Evolutionary conservation across 2,797 vertebrate genomes (phyloP).

Genomic region (Decapterus maruadsi): DNA sequence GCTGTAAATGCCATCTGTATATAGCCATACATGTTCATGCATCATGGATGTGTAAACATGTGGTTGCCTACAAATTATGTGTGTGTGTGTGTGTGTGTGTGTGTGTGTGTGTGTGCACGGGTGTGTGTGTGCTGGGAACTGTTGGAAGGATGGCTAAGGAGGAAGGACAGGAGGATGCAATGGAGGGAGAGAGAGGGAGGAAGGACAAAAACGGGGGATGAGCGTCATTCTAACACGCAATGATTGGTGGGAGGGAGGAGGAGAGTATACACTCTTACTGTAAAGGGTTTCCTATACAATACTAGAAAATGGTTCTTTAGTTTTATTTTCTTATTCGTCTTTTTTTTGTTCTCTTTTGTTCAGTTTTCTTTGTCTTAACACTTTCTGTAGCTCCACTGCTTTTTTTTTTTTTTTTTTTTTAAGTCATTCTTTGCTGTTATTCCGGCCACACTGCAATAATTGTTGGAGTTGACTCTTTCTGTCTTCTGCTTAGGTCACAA

Average conservation of each 20-base stretch:
- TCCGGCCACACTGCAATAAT: too few species aligned
- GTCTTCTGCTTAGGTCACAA: too few species aligned
- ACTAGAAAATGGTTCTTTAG: constrained; percentile 30
- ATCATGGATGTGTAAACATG: constrained; percentile 39
- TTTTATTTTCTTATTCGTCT: neutral
- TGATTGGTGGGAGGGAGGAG: constrained; percentile 70
- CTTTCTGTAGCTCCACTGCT: too few species aligned
- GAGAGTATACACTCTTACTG: constrained; percentile 58
- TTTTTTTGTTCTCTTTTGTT: too few species aligned
- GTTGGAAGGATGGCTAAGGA: constrained; percentile 41
- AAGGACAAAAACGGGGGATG: constrained; percentile 52
- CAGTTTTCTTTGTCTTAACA: too few species aligned
- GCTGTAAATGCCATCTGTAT: constrained; percentile 50
- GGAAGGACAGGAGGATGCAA: constrained; percentile 37
- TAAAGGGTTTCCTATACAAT: constrained; percentile 36
- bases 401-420: too few species aligned
- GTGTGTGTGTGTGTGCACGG: too few species aligned
- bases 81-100: constrained; percentile 19
- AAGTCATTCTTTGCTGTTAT: too few species aligned
- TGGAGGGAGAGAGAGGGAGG: constrained; percentile 13
- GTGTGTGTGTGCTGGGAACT: constrained; percentile 3
- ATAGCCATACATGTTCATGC: neutral
- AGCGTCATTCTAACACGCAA: constrained; percentile 73
- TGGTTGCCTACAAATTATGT: constrained; percentile 30
- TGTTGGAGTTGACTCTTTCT: too few species aligned